These are phyloP conservation scores for Tetramorium alpestre DNA, from an alignment of 1,140 invertebrate genomes.

Conservation along the genomic window DNA sequence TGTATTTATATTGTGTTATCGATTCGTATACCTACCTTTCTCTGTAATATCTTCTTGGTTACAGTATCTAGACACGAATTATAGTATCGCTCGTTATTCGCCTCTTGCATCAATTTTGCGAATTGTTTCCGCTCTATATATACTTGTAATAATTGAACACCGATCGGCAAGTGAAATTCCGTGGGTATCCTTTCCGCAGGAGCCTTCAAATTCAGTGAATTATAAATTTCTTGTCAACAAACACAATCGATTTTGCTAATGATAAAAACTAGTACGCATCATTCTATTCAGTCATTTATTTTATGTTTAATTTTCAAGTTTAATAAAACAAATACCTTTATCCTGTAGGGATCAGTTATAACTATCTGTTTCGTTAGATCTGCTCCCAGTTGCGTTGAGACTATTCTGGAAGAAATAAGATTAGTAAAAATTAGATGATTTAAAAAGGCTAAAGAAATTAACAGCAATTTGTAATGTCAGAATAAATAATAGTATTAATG, in stretches of 20 bases:
- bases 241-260: neutral
- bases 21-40: slow-evolving; percentile 72
- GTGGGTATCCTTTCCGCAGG: slow-evolving; percentile 89
- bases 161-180: slow-evolving; percentile 90
- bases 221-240: neutral
- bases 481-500: neutral
- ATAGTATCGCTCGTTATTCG: slow-evolving; percentile 77
- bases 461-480: slow-evolving; percentile 1
- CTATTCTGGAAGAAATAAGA: slow-evolving; percentile 87
- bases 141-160: slow-evolving; percentile 92
- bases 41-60: slow-evolving; percentile 72
- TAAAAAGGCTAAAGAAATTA: neutral
- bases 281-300: neutral
- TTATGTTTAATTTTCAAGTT: slow-evolving; percentile 19
- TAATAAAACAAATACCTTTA: slow-evolving; percentile 87
- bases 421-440: slow-evolving; percentile 38
- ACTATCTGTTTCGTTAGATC: slow-evolving; percentile 91
- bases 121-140: slow-evolving; percentile 90
- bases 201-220: slow-evolving; percentile 81
- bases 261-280: neutral
- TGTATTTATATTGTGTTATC: neutral
- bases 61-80: slow-evolving; percentile 73
- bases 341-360: slow-evolving; percentile 92
- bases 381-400: slow-evolving; percentile 91
- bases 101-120: slow-evolving; percentile 77